These are phyloP conservation scores for Drosophila lini DNA, from an alignment of 1,140 invertebrate genomes.

Conservation along the genomic window DNA sequence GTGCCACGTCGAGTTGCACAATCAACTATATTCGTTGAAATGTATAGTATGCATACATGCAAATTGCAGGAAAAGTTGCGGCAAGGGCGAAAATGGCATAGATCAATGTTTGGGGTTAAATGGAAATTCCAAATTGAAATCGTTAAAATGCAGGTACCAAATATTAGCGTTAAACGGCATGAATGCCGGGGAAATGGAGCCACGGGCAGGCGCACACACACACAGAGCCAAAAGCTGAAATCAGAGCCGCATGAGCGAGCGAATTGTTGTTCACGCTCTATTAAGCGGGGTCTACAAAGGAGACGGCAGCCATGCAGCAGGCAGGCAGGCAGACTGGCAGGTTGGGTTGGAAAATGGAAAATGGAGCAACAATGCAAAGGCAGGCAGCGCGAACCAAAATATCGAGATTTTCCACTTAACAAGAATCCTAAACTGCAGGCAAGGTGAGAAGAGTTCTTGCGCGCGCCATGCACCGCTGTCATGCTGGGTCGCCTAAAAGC, in stretches of 20 bases:
- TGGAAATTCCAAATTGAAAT: slow-evolving; percentile 56
- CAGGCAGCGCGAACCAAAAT: slow-evolving; percentile 5
- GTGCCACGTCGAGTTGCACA: slow-evolving; percentile 45
- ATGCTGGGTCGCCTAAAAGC: slow-evolving; percentile 15
- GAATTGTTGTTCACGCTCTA: slow-evolving; percentile 36
- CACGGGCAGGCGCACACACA: slow-evolving; percentile 1
- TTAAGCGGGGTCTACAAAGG: slow-evolving; percentile 14
- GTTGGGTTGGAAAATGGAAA: not conserved
- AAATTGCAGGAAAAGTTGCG: slow-evolving; percentile 35
- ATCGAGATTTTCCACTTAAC: slow-evolving; percentile 20
- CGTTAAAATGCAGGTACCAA: slow-evolving; percentile 39
- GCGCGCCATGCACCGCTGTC: slow-evolving; percentile 11
- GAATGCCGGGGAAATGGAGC: slow-evolving; percentile 7
- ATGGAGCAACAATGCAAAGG: slow-evolving; percentile 8
- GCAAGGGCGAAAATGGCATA: slow-evolving; percentile 26
- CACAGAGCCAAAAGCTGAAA: slow-evolving; percentile 17
- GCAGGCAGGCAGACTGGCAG: not conserved
- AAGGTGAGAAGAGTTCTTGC: slow-evolving; percentile 21
- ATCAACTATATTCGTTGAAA: slow-evolving; percentile 70
- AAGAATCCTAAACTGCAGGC: slow-evolving; percentile 7
- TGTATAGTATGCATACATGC: slow-evolving; percentile 57
- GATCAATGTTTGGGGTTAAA: slow-evolving; percentile 47
- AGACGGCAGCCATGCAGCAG: not conserved
- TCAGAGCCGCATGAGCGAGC: slow-evolving; percentile 25
- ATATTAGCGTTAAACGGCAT: slow-evolving; percentile 19